Base-by-base conservation (phyloP, 2,113 vertebrate species). In the Monopterus albus region DNA sequence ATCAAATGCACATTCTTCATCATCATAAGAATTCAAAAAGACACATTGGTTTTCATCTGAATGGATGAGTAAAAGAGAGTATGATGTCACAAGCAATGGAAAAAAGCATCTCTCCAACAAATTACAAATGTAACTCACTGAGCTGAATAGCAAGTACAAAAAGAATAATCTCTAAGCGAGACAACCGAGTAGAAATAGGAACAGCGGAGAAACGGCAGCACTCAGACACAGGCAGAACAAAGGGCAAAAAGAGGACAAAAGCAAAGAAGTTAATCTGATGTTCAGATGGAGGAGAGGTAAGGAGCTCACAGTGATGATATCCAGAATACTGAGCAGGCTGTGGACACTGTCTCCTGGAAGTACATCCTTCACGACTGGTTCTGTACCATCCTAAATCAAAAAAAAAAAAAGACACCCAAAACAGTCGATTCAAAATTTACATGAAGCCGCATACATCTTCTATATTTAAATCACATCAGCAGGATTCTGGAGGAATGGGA, bases 251-350 rank as follows among this genome's bases (percentile, higher is more conserved):
- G 53, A n/a, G 20, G 53, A 71, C 18, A 55, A 33, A 62, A 29
- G 7, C 42, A 39, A 21, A 12, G 35, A 35, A 17, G 39, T n/a
- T 26, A 39, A 21, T 40, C 45, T 39, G 56, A 82, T 31, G 26
- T 45, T 4, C 26, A 28, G 38, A 43, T 4, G 6, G n/a, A 40
- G 13, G 29, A 66, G 18, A 67, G 56, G 64, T 50, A 74, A 31
- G 13, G 11, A 28, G 89, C 96, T 95, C 84, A 98, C 98, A 0
- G 96, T 99, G 89, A 98, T 98, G 73, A 95, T 93, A 17, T 98
- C 98, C 6, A 99, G 92, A 72, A 99, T 97, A 91, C 97, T 98
- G 78, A 99, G 96, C 23, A 98, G 94, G 65, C 98, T 99, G 90
- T 98, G 98, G 31, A 99, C 94, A 0, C 96, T 98, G 92, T 99